Conservation (phyloP, 2,888 invertebrate species). For the Rhopalosiphum nymphaeae region DNA sequence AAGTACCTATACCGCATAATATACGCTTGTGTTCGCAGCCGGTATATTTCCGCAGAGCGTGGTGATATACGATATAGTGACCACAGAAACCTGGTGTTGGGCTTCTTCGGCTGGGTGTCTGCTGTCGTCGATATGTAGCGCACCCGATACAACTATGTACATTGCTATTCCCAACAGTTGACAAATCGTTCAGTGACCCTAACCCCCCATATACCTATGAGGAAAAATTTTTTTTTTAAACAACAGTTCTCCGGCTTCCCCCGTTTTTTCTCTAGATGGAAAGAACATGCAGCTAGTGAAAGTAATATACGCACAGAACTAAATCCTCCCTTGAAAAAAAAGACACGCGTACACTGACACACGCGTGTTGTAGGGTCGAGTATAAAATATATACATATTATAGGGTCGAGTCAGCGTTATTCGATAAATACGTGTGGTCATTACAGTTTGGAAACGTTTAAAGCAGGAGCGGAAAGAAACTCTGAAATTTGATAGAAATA, state of each 20-base stretch:
- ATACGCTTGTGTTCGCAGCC: not conserved
- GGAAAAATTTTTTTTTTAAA: not conserved
- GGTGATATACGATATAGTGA: conserved; percentile 53
- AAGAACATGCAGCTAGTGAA: not conserved
- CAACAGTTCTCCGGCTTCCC: conserved; percentile 49
- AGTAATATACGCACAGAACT: conserved; percentile 17
- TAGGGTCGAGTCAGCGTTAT: conserved; percentile 33
- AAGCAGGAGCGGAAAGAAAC: not conserved
- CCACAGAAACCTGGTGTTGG: conserved; percentile 31
- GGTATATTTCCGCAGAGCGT: not conserved
- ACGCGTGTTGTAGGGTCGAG: not conserved
- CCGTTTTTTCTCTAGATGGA: not conserved
- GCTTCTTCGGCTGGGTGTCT: conserved; percentile 37
- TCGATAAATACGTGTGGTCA: conserved; percentile 28
- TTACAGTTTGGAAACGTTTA: conserved; percentile 25
- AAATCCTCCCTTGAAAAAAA: conserved; percentile 39
- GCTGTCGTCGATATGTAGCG: not conserved
- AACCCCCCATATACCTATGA: too few relatives aligned
- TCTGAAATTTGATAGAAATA: conserved; percentile 18
- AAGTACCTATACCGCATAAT: not conserved
- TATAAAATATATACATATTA: not conserved
- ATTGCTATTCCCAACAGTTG: conserved; percentile 19
- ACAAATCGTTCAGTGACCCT: conserved; percentile 61
- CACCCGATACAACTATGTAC: conserved; percentile 33
- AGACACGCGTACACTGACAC: not conserved